phyloP scores from a whole-genome alignment of 1,140 invertebrate genomes.

The Mycetomoellerius zeteki region DNA sequence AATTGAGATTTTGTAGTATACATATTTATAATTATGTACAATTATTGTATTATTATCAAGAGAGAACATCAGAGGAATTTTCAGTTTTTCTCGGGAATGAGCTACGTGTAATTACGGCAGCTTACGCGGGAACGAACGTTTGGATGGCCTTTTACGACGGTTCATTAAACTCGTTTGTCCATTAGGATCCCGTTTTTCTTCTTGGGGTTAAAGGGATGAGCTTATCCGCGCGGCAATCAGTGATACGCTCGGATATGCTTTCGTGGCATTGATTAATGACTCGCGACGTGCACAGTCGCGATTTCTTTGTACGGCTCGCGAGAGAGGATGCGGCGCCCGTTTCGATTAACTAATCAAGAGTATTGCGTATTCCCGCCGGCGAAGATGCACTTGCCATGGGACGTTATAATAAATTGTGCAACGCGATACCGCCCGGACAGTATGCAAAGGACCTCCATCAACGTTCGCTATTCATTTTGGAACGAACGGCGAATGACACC shows the following conservation, averaged over 20 bases:
- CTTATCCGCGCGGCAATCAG: conserved; percentile 61
- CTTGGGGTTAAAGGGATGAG: conserved; percentile 38
- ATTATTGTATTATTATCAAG: conserved; percentile 23
- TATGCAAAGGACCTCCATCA: conserved; percentile 42
- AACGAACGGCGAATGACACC: background rate
- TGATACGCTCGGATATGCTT: conserved; percentile 66
- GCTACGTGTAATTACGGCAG: background rate
- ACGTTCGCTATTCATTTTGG: conserved; percentile 49
- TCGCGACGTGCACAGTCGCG: conserved; percentile 52
- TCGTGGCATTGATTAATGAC: conserved; percentile 73
- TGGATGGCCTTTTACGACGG: background rate
- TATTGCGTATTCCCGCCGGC: conserved; percentile 45
- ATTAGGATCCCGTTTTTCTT: conserved; percentile 33
- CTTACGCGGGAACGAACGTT: background rate
- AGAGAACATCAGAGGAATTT: background rate
- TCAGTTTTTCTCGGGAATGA: conserved; percentile 1
- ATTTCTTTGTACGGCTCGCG: conserved; percentile 53
- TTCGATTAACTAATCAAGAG: conserved; percentile 65
- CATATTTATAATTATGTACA: background rate
- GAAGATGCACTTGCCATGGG: conserved; percentile 54
- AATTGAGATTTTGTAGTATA: background rate
- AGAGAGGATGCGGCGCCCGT: conserved; percentile 51
- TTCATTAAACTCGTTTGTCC: conserved; percentile 54
- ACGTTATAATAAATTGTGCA: conserved; percentile 56
- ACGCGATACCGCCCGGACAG: background rate